These are phyloP conservation scores for Lepidurus arcticus DNA, from an alignment of 1,140 invertebrate genomes.

Conservation along the genomic window DNA sequence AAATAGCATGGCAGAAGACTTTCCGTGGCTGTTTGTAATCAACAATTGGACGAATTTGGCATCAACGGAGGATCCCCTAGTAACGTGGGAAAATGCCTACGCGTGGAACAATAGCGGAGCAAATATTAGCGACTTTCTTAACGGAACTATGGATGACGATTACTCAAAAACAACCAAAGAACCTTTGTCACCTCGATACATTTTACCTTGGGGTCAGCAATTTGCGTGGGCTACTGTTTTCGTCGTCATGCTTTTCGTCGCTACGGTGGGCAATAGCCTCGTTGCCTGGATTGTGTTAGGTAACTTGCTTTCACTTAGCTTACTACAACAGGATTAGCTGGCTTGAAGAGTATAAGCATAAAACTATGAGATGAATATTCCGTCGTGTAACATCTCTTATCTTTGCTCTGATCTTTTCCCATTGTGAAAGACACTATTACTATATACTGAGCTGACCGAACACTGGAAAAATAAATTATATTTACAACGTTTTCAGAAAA, in stretches of 20 bases:
- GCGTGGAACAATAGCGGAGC: not conserved
- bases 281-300: slow-evolving; percentile 85
- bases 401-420: too few species aligned
- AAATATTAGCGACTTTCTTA: not conserved
- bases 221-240: slow-evolving; percentile 64
- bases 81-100: not conserved
- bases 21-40: not conserved
- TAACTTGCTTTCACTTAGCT: slow-evolving; percentile 47
- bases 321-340: not conserved
- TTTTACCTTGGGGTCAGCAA: slow-evolving; percentile 48
- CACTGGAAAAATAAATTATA: too few species aligned
- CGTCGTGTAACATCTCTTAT: too few species aligned
- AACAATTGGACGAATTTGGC: not conserved
- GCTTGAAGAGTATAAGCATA: too few species aligned
- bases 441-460: too few species aligned
- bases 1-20: not conserved
- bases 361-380: too few species aligned
- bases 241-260: slow-evolving; percentile 65
- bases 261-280: slow-evolving; percentile 73
- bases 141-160: not conserved
- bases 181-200: slow-evolving; percentile 10
- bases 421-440: too few species aligned
- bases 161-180: not conserved
- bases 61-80: not conserved
- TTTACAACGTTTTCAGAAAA: too few species aligned